Base-by-base conservation (phyloP, 37 sponge, comb jelly and placozoan species). In the Crambe crambe region DNA sequence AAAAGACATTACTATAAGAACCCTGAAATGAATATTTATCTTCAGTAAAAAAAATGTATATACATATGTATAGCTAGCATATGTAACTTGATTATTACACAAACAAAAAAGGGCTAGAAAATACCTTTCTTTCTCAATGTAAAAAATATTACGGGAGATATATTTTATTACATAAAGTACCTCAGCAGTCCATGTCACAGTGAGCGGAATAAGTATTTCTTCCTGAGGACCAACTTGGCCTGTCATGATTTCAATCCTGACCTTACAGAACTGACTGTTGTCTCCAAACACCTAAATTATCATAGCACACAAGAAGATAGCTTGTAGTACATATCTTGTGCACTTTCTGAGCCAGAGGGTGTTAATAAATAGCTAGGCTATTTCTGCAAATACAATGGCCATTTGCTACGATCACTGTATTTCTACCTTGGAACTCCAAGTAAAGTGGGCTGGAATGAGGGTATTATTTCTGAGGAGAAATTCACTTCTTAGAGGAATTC, bases 341-440 rank as follows among this genome's bases (percentile, higher is more conserved):
- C 41, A 42, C 38, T n/a, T n/a, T n/a, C n/a, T n/a, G n/a, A n/a
- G n/a, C n/a, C n/a, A n/a, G n/a, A n/a, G n/a, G n/a, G n/a, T n/a
- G n/a, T n/a, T n/a, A n/a, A n/a, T n/a, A n/a, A n/a, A n/a, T n/a
- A n/a, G n/a, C n/a, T n/a, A n/a, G n/a, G n/a, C n/a, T n/a, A n/a
- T n/a, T n/a, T n/a, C n/a, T n/a, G n/a, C n/a, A n/a, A n/a, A n/a
- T n/a, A n/a, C n/a, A n/a, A n/a, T n/a, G n/a, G n/a, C n/a, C n/a
- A n/a, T n/a, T n/a, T n/a, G n/a, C n/a, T n/a, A n/a, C n/a, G n/a
- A n/a, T n/a, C n/a, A n/a, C n/a, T n/a, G n/a, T n/a, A n/a, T n/a
- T n/a, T n/a, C 32, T 54, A 85, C 77, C 77, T 90, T 88, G 21
- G 58, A 36, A 31, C 78, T 85, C 93, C 93, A 93, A 29, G 64